These are phyloP conservation scores for Agrypnus murinus DNA, from an alignment of 2,888 invertebrate species.

Conservation along the genomic window DNA sequence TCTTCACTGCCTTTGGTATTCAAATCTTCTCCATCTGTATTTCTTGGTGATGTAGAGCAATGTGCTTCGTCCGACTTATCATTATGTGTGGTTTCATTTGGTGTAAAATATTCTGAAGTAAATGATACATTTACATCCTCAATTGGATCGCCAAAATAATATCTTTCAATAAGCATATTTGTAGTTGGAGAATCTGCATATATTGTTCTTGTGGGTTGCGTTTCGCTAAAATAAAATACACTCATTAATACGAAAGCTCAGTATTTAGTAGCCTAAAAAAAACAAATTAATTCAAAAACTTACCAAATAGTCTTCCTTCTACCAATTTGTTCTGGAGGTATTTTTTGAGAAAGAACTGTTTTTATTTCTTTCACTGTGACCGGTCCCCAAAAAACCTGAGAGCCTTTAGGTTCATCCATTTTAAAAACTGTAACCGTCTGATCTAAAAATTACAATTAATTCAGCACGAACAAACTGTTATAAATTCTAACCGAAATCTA, in stretches of 20 bases:
- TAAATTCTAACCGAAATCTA: background rate
- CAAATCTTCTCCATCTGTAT: background rate
- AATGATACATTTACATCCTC: background rate
- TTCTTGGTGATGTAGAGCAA: background rate
- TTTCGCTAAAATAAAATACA: background rate
- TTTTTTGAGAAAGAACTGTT: background rate
- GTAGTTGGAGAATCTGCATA: background rate
- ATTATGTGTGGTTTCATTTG: background rate
- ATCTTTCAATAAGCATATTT: background rate
- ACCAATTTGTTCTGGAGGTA: background rate
- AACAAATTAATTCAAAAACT: background rate
- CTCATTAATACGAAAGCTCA: background rate
- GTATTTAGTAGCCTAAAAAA: background rate
- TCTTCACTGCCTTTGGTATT: background rate
- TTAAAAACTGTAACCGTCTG: too few relatives aligned
- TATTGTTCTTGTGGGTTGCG: background rate
- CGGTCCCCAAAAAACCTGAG: constrained; percentile 1
- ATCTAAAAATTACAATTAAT: too few relatives aligned
- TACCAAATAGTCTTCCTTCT: background rate
- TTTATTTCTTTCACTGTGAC: background rate
- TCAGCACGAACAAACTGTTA: background rate
- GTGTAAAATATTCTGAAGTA: constrained; percentile 12
- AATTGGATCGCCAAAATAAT: background rate
- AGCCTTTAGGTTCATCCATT: too few relatives aligned
- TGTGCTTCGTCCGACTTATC: background rate